Conservation (phyloP, 2,113 vertebrate species). For the Gambusia affinis region DNA sequence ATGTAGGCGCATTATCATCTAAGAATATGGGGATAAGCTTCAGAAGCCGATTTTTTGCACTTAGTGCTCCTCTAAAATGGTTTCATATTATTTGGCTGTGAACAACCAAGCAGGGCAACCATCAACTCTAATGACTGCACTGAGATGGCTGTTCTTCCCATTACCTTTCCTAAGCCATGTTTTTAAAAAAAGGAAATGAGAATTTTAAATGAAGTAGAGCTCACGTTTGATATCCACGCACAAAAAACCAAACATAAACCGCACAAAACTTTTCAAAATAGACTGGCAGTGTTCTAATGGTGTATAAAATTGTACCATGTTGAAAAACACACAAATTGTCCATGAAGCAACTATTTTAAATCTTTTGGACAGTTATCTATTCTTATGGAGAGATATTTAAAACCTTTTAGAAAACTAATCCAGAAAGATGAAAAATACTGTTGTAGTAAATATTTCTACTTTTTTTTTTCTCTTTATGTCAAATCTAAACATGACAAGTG, state of each 20-base stretch:
- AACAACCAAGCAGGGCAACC: constrained; percentile 55
- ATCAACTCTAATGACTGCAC: constrained; percentile 53
- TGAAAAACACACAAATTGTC: background rate
- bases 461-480: background rate
- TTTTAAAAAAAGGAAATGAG: constrained; percentile 42
- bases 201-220: constrained; percentile 1
- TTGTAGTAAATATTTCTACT: background rate
- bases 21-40: constrained; percentile 27
- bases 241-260: constrained; percentile 4
- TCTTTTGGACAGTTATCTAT: background rate
- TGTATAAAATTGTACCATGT: background rate
- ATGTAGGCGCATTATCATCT: constrained; percentile 21
- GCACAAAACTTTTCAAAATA: background rate
- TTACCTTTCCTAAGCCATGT: constrained; percentile 34
- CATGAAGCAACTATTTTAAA: constrained; percentile 5
- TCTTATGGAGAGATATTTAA: background rate
- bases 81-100: constrained; percentile 53
- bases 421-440: background rate
- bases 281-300: background rate
- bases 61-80: constrained; percentile 58
- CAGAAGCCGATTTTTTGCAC: constrained; percentile 28
- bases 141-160: constrained; percentile 45
- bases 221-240: background rate
- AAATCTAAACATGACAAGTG: background rate
- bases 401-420: background rate